These are phyloP conservation scores for Lophura swinhoii DNA, from an alignment of 2,797 vertebrate genomes.

Conservation along the genomic window DNA sequence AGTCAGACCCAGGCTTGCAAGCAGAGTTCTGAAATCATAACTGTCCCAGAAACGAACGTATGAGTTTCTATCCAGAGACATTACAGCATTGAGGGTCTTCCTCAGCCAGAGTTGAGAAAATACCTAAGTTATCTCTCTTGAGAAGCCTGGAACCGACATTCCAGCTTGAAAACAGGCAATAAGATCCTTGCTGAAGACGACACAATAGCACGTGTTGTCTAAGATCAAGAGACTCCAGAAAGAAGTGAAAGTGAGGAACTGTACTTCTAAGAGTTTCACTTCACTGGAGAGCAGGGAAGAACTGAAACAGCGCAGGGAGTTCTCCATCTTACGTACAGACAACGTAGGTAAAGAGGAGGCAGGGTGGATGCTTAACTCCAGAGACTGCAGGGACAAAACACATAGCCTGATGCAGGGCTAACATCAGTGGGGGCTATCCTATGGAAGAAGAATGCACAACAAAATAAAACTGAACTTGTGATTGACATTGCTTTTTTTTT, in stretches of 20 bases:
- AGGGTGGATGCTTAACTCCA: not conserved
- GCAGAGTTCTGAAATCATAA: not conserved
- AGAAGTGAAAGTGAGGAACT: conserved; percentile 42
- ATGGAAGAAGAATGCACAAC: not conserved
- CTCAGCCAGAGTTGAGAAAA: not conserved
- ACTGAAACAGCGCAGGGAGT: not conserved
- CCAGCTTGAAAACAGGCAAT: not conserved
- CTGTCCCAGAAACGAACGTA: not conserved
- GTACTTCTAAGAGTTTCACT: conserved; percentile 18
- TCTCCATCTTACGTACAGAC: not conserved
- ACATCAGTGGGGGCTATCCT: rapidly evolving
- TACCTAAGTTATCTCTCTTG: not conserved
- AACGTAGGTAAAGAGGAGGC: not conserved
- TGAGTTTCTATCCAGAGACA: not conserved
- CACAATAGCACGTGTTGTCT: not conserved
- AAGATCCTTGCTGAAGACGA: not conserved
- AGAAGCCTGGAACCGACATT: not conserved
- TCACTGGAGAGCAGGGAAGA: conserved; percentile 26
- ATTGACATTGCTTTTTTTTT: not conserved
- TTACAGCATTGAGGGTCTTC: not conserved
- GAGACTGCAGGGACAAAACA: not conserved
- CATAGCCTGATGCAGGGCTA: not conserved
- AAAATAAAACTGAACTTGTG: not conserved
- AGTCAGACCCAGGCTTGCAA: not conserved
- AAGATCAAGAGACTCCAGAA: not conserved